These are phyloP conservation scores for Aplodontia rufa DNA, from an alignment of 2,113 vertebrate genomes.

Conservation along the genomic window DNA sequence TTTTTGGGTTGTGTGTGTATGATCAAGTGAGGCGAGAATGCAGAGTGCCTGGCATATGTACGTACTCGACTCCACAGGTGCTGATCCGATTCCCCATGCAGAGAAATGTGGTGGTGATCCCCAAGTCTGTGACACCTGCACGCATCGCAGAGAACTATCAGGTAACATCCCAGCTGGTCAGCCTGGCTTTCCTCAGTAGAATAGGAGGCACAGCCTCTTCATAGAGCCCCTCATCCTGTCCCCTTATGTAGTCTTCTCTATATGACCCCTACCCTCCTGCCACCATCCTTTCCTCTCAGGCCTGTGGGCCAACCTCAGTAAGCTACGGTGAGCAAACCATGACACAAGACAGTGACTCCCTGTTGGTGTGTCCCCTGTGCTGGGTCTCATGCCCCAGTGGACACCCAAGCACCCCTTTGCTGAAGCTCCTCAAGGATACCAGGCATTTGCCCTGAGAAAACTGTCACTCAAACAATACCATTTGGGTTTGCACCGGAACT, in stretches of 20 bases:
- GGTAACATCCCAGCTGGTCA: conserved; percentile 74
- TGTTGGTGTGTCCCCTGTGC: not conserved
- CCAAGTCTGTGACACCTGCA: conserved; percentile 92
- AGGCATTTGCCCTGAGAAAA: not conserved
- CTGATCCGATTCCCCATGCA: conserved; percentile 94
- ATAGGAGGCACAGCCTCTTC: not conserved
- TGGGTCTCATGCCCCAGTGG: not conserved
- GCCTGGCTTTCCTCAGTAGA: not conserved
- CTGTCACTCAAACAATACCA: no score
- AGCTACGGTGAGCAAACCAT: not conserved
- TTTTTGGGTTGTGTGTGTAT: fast-evolving
- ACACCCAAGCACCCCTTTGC: not conserved
- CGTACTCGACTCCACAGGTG: conserved; percentile 83
- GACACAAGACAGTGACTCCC: fast-evolving
- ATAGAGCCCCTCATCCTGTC: not conserved
- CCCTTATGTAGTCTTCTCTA: not conserved
- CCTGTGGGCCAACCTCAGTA: not conserved
- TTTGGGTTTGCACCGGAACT: not conserved
- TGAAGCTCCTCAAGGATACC: not conserved
- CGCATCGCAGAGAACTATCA: conserved; percentile 94
- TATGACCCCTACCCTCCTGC: not conserved
- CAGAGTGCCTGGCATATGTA: fast-evolving
- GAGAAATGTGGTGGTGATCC: conserved; percentile 93
- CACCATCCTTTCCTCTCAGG: not conserved
- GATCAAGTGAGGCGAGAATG: fast-evolving